Base-by-base conservation (phyloP, 1,140 invertebrate genomes). In the Tetragnatha versicolor region DNA sequence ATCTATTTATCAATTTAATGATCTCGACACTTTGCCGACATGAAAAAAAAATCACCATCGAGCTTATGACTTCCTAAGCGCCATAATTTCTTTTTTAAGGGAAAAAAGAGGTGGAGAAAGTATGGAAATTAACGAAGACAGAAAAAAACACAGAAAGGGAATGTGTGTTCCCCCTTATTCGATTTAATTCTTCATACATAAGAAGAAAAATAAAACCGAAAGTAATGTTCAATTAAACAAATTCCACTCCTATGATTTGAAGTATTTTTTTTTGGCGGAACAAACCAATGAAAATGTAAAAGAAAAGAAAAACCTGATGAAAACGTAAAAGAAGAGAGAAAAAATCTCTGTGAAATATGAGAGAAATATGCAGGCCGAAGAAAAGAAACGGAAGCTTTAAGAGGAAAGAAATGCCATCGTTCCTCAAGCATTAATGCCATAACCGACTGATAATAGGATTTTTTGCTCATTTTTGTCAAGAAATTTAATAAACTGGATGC, bases 161-260 rank as follows among this genome's bases (percentile, higher is more conserved):
- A n/a, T n/a, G 25, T 51, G 47, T 51, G 47, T 51, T n/a, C 47
- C 25, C 47, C 25, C 47, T 51, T 22, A 51, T 51, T 51, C 47
- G 47, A 51, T 51, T 51, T 51, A 51, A 51, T 51, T 51, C 47
- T 51, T 51, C 47, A 22, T 22, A 20, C 25, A n/a, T n/a, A n/a
- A 51, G 4, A 10, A 51, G 7, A 51, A 51, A 51, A 51, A 51
- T 22, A 17, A 51, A 51, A 20, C 25, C n/a, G n/a, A 20, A 51
- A 20, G 47, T 51, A 51, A 51, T 51, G 47, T 51, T 51, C 47
- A 51, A 51, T 51, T 51, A 25, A 25, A 25, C 2, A n/a, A 51
- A 51, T 51, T 51, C 22, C 47, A 51, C 47, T 20, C 47, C 47
- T 10, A 7, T 25, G 47, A 22, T 51, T n/a, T 51, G 47, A 51